phyloP scores from a whole-genome alignment of 2,888 invertebrate species.

The Villa cingulata region DNA sequence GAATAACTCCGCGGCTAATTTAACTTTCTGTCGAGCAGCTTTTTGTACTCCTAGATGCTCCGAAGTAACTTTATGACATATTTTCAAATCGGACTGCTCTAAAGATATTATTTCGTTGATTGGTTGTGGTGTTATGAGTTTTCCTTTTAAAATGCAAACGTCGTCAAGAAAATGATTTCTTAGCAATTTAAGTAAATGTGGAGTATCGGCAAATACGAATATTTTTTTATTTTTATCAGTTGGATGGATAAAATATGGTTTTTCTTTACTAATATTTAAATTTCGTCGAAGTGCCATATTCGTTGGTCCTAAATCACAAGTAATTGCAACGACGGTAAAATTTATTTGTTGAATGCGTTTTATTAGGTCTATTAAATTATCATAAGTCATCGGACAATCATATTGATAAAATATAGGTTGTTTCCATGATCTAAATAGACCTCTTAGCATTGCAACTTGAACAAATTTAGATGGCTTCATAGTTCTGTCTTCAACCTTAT shows the following conservation, averaged over 20 bases:
- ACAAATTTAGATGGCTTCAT: background rate
- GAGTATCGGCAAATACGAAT: background rate
- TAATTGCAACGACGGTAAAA: background rate
- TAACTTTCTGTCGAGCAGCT: background rate
- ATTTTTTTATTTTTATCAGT: too few species aligned
- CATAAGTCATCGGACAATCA: background rate
- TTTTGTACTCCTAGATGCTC: background rate
- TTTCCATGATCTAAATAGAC: background rate
- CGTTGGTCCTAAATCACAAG: background rate
- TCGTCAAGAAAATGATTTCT: background rate
- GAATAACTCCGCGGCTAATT: background rate
- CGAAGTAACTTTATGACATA: background rate
- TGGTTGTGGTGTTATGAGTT: background rate
- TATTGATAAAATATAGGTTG: background rate
- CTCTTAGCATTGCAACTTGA: background rate
- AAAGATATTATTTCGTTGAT: too few species aligned
- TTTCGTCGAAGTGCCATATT: too few species aligned
- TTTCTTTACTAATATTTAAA: too few species aligned
- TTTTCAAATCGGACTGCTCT: too few species aligned
- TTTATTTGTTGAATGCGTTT: background rate
- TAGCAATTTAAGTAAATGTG: background rate
- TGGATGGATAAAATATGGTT: too few species aligned
- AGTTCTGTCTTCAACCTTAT: background rate
- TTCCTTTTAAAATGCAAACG: background rate
- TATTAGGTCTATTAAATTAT: background rate